Evolutionary conservation across 2,888 invertebrate genomes (phyloP), one percentile per base, ranked within the genome.

Genomic region (Spodoptera picta): DNA sequence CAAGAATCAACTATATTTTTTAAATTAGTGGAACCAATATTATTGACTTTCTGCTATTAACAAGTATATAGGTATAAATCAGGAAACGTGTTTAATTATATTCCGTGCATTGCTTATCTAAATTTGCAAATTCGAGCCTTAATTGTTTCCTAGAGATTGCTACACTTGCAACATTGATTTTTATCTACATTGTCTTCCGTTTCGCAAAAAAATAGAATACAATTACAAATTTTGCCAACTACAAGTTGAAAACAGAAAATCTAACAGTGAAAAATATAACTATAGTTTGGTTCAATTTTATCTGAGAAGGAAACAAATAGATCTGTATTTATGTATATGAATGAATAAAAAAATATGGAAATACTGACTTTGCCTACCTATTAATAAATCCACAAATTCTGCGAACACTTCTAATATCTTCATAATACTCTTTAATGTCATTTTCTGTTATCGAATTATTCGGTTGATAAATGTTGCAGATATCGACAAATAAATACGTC

Each of bases 141-240:
- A 59, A 77, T 79, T 75, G 71, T 79, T 79, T 70, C 69, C 60
- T 73, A 68, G 73, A 54, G 54, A 75, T 68, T 55, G 65, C 9
- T 6, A 36, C 36, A 36, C 9, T 47, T 57, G 60, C 60, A 50
- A 55, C 57, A 64, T 66, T 56, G 49, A 69, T 69, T 1, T 52
- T 63, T 69, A 79, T 14, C 14, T 14, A 14, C 1, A 14, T 14
- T 14, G 14, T 79, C 71, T 49, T 65, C 58, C 58, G 44, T 57
- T 10, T 14, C 60, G 46, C 27, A 52, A 65, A 65, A 65, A 57
- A 70, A 46, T 60, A 12, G 49, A 57, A 57, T 47, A 66, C 55
- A 71, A 71, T 63, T 46, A 65, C 60, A 19, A 63, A 50, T 63
- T 27, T 58, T 59, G 49, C 57, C 51, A 44, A 54, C 42, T 53